Conservation (phyloP, 2,797 vertebrate genomes). For the Emys orbicularis region DNA sequence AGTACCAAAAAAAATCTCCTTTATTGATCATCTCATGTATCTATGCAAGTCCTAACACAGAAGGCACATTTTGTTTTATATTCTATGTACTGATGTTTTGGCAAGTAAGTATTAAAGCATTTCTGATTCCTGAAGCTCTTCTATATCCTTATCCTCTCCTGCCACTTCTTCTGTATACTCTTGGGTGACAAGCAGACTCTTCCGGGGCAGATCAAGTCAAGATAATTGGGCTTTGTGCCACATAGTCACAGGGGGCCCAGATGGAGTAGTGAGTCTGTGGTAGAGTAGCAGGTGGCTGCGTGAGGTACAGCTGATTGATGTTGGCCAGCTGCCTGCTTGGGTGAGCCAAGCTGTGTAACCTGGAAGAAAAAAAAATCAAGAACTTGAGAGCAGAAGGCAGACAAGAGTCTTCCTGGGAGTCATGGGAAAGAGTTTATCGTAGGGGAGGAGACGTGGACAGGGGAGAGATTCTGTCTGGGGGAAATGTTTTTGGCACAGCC, state of each 20-base stretch:
- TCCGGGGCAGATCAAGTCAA: rapidly evolving
- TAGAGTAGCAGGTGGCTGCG: neutral
- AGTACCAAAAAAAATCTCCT: neutral
- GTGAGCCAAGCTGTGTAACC: neutral
- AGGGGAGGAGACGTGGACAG: rapidly evolving
- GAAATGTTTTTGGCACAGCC: neutral
- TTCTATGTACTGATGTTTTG: neutral
- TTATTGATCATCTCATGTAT: neutral
- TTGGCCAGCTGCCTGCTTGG: neutral
- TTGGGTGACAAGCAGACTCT: neutral
- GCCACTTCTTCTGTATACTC: rapidly evolving
- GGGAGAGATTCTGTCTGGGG: neutral
- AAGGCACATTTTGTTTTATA: neutral
- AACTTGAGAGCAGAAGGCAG: neutral
- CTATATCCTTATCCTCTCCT: neutral
- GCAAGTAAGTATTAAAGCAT: neutral
- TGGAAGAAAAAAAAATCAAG: neutral
- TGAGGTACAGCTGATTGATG: neutral
- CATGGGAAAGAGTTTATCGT: neutral
- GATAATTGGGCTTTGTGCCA: rapidly evolving
- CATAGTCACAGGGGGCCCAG: rapidly evolving
- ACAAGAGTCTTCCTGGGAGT: neutral
- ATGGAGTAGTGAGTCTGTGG: neutral
- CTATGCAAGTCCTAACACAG: neutral
- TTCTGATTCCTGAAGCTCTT: neutral